These are phyloP conservation scores for Tyrophagus putrescentiae DNA, from an alignment of 1,140 invertebrate species.

Conservation along the genomic window DNA sequence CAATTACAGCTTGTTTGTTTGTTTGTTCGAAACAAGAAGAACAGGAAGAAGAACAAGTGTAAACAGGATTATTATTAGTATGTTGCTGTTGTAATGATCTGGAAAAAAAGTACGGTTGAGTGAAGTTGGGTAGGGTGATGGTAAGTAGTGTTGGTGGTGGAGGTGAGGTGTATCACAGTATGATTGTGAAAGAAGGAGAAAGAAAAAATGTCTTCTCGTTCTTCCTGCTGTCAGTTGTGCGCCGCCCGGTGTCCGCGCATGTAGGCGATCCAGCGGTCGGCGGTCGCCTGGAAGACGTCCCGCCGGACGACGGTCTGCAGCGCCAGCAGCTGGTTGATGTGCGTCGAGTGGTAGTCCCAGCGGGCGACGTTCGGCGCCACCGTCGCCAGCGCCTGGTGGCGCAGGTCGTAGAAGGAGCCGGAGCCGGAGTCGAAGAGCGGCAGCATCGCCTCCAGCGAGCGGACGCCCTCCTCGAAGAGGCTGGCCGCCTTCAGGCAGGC, in stretches of 20 bases:
- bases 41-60: too few relatives aligned
- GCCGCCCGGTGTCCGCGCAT: constrained; percentile 83
- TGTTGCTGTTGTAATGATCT: too few relatives aligned
- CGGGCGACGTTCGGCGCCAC: constrained; percentile 69
- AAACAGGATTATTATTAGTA: too few relatives aligned
- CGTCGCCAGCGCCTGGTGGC: constrained; percentile 66
- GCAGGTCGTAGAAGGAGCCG: constrained; percentile 87
- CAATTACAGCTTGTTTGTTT: too few relatives aligned
- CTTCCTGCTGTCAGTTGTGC: constrained; percentile 51
- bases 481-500: constrained; percentile 39
- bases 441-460: constrained; percentile 71
- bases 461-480: constrained; percentile 71
- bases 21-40: too few relatives aligned
- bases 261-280: constrained; percentile 84
- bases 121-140: too few relatives aligned
- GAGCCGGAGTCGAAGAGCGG: constrained; percentile 86
- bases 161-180: too few relatives aligned
- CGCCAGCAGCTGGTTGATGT: constrained; percentile 86
- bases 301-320: constrained; percentile 73
- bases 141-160: too few relatives aligned
- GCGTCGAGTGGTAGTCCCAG: constrained; percentile 97
- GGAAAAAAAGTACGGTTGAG: too few relatives aligned
- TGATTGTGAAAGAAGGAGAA: too few relatives aligned
- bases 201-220: too few relatives aligned
- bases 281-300: constrained; percentile 55